Conservation (phyloP, 1,140 invertebrate species). For the Penaeus vannamei region DNA sequence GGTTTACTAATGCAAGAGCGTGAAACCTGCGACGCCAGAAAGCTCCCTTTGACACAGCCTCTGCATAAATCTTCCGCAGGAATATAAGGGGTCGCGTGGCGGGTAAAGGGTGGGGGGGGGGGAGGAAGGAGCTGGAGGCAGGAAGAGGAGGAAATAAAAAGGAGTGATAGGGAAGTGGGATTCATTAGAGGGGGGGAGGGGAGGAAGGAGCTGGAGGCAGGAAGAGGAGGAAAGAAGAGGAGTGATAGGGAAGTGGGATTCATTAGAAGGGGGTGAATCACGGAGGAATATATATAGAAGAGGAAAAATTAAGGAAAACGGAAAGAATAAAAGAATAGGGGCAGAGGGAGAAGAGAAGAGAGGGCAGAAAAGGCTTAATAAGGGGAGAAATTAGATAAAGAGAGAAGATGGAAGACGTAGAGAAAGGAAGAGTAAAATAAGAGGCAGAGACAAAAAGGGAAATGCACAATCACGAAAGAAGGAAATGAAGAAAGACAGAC, state of each 20-base stretch:
- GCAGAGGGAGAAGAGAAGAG: background rate
- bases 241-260: background rate
- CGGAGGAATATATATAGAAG: background rate
- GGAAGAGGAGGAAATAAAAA: background rate
- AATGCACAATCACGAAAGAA: background rate
- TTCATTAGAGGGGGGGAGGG: background rate
- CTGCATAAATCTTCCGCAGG: too few species aligned
- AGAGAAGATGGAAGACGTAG: background rate
- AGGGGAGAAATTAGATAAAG: background rate
- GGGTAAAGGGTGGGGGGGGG: too few species aligned
- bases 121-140: background rate
- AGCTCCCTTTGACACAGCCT: too few species aligned
- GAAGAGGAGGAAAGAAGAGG: background rate
- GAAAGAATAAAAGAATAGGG: background rate
- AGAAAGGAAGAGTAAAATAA: conserved; percentile 31
- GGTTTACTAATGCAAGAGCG: too few species aligned
- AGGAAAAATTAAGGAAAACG: background rate
- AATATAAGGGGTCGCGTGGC: too few species aligned
- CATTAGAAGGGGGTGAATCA: background rate
- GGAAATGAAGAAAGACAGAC: background rate
- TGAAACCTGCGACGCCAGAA: too few species aligned
- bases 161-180: background rate
- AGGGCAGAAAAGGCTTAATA: background rate
- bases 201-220: background rate
- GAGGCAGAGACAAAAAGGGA: conserved; percentile 39